phyloP scores from a whole-genome alignment of 2,888 invertebrate genomes.

The Vannuccia rotundouncinata region DNA sequence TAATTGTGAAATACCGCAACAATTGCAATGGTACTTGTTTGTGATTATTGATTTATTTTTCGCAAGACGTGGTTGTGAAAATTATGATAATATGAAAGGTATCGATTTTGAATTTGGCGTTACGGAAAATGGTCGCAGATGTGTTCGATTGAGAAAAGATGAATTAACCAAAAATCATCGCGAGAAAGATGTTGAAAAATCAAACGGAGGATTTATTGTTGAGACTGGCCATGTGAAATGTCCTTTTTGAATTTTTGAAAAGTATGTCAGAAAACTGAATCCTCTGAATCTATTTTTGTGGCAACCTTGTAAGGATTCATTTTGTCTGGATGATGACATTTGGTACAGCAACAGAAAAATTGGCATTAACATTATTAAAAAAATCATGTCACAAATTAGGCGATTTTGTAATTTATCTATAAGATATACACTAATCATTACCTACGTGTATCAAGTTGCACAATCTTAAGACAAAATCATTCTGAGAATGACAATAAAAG shows the following conservation, averaged over 20 bases:
- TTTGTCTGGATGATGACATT: neutral
- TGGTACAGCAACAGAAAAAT: neutral
- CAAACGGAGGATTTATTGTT: constrained; percentile 16
- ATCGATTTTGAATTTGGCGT: neutral
- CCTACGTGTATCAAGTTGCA: constrained; percentile 17
- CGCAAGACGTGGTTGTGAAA: constrained; percentile 15
- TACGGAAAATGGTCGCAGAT: neutral
- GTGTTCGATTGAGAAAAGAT: constrained; percentile 6
- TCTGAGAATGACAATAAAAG: constrained; percentile 25
- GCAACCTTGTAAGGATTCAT: neutral
- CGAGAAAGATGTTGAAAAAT: constrained; percentile 12
- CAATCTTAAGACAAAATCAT: constrained; percentile 18
- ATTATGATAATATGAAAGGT: constrained; percentile 22
- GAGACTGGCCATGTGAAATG: constrained; percentile 1
- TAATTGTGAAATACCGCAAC: constrained; percentile 1
- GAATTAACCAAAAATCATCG: constrained; percentile 28
- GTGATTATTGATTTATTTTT: constrained; percentile 30
- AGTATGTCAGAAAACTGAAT: constrained; percentile 10
- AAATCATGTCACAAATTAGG: neutral
- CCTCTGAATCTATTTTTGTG: constrained; percentile 14
- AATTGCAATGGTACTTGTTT: constrained; percentile 12
- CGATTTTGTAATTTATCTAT: constrained; percentile 25
- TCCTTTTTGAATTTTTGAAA: constrained; percentile 12
- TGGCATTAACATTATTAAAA: constrained; percentile 24
- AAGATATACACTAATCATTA: constrained; percentile 26